A percentile compares a stretch with the other conserved stretches of the same genome.
Conservation (phyloP, 2,888 invertebrate species). For the Rhyacophila evoluta region DNA sequence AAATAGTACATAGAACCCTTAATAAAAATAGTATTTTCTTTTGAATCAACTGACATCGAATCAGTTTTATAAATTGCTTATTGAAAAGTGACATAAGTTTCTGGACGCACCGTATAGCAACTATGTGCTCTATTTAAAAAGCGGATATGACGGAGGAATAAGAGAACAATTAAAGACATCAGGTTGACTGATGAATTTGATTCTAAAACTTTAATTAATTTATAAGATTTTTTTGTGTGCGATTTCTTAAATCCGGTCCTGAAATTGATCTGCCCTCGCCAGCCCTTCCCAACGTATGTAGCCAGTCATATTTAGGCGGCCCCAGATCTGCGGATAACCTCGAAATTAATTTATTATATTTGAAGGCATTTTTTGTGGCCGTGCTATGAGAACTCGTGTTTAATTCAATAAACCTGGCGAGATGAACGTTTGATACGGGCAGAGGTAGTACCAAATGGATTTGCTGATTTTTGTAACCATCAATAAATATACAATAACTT, state of each 20-base stretch:
- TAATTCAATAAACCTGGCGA: conserved; percentile 54
- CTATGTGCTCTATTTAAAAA: no score
- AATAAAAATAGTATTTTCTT: no score
- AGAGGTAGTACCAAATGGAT: conserved; percentile 10
- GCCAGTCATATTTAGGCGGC: conserved; percentile 55
- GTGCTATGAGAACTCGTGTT: conserved; percentile 54
- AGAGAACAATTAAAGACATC: no score
- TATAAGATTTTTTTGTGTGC: no score
- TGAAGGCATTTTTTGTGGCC: conserved; percentile 52
- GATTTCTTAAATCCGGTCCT: conserved; percentile 27
- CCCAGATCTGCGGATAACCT: conserved; percentile 54
- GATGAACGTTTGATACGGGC: conserved; percentile 42
- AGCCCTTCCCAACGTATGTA: conserved; percentile 54
- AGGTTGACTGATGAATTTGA: no score
- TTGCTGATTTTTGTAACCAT: conserved; percentile 44
- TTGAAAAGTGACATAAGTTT: no score
- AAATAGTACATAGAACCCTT: no score
- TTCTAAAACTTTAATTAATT: no score
- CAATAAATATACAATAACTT: neutral
- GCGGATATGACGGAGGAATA: no score
- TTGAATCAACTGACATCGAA: no score
- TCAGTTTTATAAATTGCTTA: no score
- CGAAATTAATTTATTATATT: conserved; percentile 55
- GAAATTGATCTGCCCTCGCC: conserved; percentile 40
- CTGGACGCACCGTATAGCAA: no score